These are phyloP conservation scores for Odontothrips loti DNA, from an alignment of 2,888 invertebrate species.

Conservation along the genomic window DNA sequence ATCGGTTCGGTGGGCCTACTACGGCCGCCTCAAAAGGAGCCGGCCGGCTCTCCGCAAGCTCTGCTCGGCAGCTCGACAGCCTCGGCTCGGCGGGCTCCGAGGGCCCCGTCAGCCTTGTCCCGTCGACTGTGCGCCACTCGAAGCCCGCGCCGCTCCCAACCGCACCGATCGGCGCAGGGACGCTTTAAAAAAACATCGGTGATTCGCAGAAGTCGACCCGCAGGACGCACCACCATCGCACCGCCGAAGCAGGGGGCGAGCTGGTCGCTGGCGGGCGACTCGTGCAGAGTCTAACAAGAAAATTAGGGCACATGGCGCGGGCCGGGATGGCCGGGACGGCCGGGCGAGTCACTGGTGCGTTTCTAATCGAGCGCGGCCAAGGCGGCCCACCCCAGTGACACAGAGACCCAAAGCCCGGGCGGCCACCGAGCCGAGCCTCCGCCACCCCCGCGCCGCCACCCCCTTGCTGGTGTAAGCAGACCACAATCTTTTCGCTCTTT, in stretches of 20 bases:
- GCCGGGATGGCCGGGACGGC: no score
- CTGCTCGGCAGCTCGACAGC: no score
- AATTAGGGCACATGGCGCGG: no score
- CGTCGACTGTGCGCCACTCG: not conserved
- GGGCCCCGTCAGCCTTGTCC: no score
- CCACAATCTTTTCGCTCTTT: conserved; percentile 20
- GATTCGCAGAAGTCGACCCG: not conserved
- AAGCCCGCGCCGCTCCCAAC: not conserved
- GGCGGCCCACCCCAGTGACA: not conserved
- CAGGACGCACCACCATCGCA: no score
- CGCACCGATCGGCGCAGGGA: not conserved
- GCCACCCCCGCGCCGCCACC: not conserved
- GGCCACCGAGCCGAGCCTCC: not conserved
- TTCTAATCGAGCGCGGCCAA: not conserved
- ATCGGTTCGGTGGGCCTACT: not conserved
- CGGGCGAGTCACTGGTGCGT: not conserved
- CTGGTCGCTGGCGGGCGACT: no score
- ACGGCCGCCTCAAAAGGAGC: no score
- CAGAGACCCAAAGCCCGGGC: not conserved
- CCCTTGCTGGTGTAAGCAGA: not conserved
- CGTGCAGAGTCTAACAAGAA: no score
- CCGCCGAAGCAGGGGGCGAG: no score
- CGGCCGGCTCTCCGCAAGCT: no score
- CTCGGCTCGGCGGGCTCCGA: no score
- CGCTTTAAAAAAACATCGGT: not conserved